Evolutionary conservation across 2,113 vertebrate species (phyloP).

Genomic region (Coreoperca whiteheadi): DNA sequence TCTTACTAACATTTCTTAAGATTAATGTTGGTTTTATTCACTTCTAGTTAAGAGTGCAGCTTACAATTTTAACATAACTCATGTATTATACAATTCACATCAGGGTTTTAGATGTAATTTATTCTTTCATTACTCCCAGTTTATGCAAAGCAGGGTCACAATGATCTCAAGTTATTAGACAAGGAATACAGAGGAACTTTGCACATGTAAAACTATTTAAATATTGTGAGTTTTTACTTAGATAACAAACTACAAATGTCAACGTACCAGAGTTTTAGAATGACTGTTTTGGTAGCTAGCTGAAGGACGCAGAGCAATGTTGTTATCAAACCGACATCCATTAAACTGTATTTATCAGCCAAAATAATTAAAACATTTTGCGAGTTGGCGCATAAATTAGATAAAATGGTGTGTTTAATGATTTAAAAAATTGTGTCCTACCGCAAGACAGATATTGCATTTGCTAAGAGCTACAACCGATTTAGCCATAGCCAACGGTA

Average conservation of each 20-base stretch:
- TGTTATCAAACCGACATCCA: too few species aligned
- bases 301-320: neutral
- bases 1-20: too few species aligned
- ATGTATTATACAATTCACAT: too few species aligned
- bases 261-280: neutral
- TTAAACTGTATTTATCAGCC: neutral
- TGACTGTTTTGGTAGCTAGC: constrained; percentile 45
- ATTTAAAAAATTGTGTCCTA: neutral
- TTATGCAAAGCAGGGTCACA: too few species aligned
- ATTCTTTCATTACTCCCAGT: too few species aligned
- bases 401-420: rapidly evolving
- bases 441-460: neutral
- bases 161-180: too few species aligned
- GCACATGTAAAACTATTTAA: neutral
- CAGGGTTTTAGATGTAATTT: too few species aligned
- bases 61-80: too few species aligned
- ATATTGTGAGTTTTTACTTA: neutral
- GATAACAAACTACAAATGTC: neutral
- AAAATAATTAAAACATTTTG: neutral
- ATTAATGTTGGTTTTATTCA: too few species aligned
- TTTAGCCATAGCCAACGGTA: too few species aligned
- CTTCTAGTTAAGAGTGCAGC: too few species aligned
- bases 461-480: neutral
- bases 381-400: neutral
- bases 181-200: neutral